A percentile compares a stretch with the other conserved stretches of the same genome.
phyloP scores from a whole-genome alignment of 2,113 vertebrate genomes.

The Petrocephalus zakoni region DNA sequence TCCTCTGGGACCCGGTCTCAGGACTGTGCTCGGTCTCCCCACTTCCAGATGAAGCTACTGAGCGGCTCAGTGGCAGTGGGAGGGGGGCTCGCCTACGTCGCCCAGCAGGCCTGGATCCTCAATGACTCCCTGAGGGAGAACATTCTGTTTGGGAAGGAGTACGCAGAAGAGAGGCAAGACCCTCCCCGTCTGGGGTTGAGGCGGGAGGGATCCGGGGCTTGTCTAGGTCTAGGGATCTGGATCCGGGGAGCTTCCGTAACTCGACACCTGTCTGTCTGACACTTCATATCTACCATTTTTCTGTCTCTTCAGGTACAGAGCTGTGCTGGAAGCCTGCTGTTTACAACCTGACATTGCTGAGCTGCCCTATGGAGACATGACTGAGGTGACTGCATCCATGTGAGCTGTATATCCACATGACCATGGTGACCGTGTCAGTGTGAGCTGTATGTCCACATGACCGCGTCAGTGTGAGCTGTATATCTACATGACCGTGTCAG shows the following conservation, averaged over 20 bases:
- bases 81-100: slow-evolving; percentile 61
- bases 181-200: not conserved
- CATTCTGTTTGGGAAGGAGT: slow-evolving; percentile 67
- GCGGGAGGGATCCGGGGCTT: not conserved
- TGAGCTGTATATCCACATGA: not conserved
- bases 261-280: not conserved
- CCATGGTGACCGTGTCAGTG: not conserved
- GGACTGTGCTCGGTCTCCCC: not conserved
- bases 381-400: slow-evolving; percentile 57
- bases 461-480: not conserved
- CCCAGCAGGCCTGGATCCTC: slow-evolving; percentile 75
- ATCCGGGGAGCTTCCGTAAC: not conserved
- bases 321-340: slow-evolving; percentile 65
- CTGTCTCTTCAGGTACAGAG: slow-evolving; percentile 51
- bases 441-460: not conserved
- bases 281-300: not conserved
- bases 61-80: slow-evolving; percentile 61
- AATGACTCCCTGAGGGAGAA: slow-evolving; percentile 69
- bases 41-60: slow-evolving; percentile 65
- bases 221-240: not conserved
- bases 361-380: slow-evolving; percentile 69
- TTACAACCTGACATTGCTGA: slow-evolving; percentile 61
- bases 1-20: not conserved
- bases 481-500: not conserved
- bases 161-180: slow-evolving; percentile 58